Evolutionary conservation across 2,888 invertebrate species (phyloP), one percentile per base, ranked within the genome.

Genomic region (Globia sparganii): DNA sequence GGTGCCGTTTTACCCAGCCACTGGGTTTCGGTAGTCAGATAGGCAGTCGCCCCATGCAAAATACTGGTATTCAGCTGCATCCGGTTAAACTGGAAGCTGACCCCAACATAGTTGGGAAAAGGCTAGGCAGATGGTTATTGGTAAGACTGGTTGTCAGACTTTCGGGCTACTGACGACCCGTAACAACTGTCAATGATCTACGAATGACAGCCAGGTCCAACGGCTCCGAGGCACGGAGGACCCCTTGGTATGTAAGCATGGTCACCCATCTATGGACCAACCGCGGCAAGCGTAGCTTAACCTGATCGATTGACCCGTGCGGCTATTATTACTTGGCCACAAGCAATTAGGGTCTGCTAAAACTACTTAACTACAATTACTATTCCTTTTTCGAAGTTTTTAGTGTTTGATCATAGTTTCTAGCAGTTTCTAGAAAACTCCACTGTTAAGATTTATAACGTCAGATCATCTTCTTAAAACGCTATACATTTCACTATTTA

Each of bases 401-500:
- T 3, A 3, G 1, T 37, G 28, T 49, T 53, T 25, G 4, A 11
- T 1, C 15, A 67, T 37, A 2, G 0, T 67, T 49, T 37, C n/a
- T 15, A 43, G 8, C 37, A 46, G 37, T 37, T 21, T 15, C 8
- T n/a, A 61, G 2, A 5, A 43, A 49, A 56, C 37, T 56, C 25
- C n/a, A 46, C n/a, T 25, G 6, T 2, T 13, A 59, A 66, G 34
- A 73, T 72, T 31, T 72, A 78, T 40, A 34, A 21, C 25, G 21
- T 15, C 15, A 15, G 43, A 46, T 46, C 15, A 80, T 80, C 43
- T 74, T 80, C 43, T 74, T 66, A 56, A 43, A 74, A 61, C 66
- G 61, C 53, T n/a, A 62, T 46, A 80, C 61, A 67, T 56, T 46
- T 80, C 31, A 56, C n/a, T 31, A 66, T 80, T 62, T 78, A 78